These are phyloP conservation scores for Eremobia ochroleuca DNA, from an alignment of 2,888 invertebrate genomes.

Conservation along the genomic window DNA sequence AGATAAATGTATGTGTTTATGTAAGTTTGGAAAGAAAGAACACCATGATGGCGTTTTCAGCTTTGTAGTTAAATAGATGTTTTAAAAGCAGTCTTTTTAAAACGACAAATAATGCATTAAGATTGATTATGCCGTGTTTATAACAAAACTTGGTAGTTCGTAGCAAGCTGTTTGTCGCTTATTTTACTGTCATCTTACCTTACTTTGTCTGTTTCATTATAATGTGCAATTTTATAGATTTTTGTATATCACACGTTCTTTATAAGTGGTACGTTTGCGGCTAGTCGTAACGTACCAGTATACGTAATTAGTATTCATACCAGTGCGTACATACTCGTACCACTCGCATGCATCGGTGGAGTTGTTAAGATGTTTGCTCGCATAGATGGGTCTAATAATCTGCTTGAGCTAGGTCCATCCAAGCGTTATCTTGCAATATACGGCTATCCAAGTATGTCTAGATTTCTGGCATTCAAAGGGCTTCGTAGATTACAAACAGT, in stretches of 20 bases:
- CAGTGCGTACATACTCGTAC: no score
- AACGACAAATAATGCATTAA: not conserved
- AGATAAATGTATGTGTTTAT: no score
- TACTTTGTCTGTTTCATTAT: not conserved
- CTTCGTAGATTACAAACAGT: not conserved
- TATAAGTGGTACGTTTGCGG: no score
- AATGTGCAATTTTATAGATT: not conserved
- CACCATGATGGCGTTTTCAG: no score
- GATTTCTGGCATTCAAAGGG: constrained; percentile 11
- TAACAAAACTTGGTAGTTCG: not conserved
- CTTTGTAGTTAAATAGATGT: not conserved
- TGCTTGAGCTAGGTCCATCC: constrained; percentile 6
- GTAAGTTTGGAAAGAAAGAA: not conserved
- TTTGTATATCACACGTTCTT: not conserved
- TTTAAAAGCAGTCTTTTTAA: not conserved
- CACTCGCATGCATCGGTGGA: not conserved
- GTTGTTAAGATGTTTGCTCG: constrained; percentile 10
- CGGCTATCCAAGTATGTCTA: not conserved
- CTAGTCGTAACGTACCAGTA: no score
- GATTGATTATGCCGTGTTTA: not conserved
- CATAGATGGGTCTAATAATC: constrained; percentile 19
- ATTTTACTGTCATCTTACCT: not conserved
- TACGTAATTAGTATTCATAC: not conserved
- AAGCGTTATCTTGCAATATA: constrained; percentile 6
- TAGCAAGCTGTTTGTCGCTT: not conserved